Base-by-base conservation (phyloP, 2,888 invertebrate species). In the Himalopsyche tibetana region DNA sequence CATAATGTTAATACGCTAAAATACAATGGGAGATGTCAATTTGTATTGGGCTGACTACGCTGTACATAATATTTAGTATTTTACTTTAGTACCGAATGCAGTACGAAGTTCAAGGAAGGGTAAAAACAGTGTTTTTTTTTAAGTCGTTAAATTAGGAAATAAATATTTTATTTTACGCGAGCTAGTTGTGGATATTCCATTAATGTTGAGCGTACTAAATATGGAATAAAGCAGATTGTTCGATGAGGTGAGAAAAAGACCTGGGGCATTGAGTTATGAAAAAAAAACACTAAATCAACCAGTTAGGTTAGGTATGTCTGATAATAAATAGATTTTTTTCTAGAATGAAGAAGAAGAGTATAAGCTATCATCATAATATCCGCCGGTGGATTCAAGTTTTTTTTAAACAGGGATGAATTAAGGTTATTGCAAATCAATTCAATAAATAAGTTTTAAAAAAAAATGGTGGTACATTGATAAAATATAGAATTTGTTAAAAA, bases 21-120 rank as follows among this genome's bases (percentile, higher is more conserved):
- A 63, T 63, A 63, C 63, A 63, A 63, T 63, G 63, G 63, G 28
- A 63, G 28, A 63, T 63, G 28, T 63, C 63, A 63, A 63, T 63
- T 63, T 63, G 63, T 19, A 63, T 19, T 19, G 63, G 51, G n/a
- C 19, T 63, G 63, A 63, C 19, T 19, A 63, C 28, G 4, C 1
- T 63, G 8, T 63, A 19, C 19, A 15, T 15, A 51, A 51, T 51
- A 51, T 45, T 45, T 28, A 28, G 8, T 42, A 42, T 42, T 45
- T 45, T 9, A 45, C 45, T 45, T 45, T 9, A 45, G 45, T 45
- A 45, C 2, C 9, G 0, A 45, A 15, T 51, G 51, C 4, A 51
- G 51, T 2, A 15, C 15, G 15, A 5, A 6, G 0, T 5, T 42
- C 8, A 42, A 42, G 8, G 8, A 42, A 42, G 8, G 8, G 8